phyloP scores from a whole-genome alignment of 2,113 vertebrate genomes.

The Sprattus sprattus region DNA sequence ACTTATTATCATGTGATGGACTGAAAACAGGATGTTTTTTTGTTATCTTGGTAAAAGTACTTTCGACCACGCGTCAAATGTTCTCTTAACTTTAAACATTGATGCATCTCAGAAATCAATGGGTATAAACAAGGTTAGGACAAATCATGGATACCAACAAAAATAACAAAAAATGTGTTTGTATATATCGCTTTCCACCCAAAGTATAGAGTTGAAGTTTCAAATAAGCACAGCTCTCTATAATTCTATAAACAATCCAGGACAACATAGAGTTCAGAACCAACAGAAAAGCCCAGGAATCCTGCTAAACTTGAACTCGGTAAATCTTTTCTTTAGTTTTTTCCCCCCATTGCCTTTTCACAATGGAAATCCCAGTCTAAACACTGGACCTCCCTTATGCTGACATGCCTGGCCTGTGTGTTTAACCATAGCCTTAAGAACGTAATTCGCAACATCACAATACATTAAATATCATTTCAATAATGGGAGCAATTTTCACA shows the following conservation, averaged over 20 bases:
- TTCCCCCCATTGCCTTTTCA: neutral
- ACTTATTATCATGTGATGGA: too few relatives aligned
- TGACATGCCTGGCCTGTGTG: slow-evolving; percentile 50
- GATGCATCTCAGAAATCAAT: too few relatives aligned
- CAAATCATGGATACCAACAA: too few relatives aligned
- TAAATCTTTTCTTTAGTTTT: slow-evolving; percentile 11
- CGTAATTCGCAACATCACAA: slow-evolving; percentile 58
- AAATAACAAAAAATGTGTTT: too few relatives aligned
- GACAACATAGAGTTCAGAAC: neutral
- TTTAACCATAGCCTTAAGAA: slow-evolving; percentile 47
- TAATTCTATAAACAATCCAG: neutral
- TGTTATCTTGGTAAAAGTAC: too few relatives aligned
- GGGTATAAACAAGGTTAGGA: too few relatives aligned
- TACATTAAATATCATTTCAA: slow-evolving; percentile 22
- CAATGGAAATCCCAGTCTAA: neutral
- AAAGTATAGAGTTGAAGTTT: neutral
- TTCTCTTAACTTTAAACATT: too few relatives aligned
- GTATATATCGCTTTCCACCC: too few relatives aligned
- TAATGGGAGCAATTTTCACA: slow-evolving; percentile 57
- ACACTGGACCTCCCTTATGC: slow-evolving; percentile 39
- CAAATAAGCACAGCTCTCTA: neutral
- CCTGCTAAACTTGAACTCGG: neutral
- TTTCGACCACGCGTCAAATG: too few relatives aligned
- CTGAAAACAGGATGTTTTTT: too few relatives aligned
- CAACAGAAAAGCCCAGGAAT: neutral